Conservation (phyloP, 2,888 invertebrate species). For the Gari tellinella region DNA sequence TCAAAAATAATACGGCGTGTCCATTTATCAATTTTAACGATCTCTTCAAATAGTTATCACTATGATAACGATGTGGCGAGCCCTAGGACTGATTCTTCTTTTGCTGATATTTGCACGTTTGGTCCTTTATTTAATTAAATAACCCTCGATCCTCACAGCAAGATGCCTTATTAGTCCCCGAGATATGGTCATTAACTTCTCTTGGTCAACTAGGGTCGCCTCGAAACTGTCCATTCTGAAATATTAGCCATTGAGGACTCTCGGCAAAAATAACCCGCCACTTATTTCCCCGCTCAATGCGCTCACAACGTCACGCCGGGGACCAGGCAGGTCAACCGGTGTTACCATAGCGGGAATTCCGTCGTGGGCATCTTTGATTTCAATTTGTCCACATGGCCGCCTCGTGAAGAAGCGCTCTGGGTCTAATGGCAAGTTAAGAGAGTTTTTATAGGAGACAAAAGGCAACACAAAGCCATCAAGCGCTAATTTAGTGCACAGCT, state of each 20-base stretch:
- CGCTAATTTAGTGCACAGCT: conserved; percentile 54
- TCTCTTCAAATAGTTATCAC: no score
- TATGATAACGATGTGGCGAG: no score
- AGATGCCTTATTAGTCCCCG: conserved; percentile 61
- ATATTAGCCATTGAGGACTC: conserved; percentile 65
- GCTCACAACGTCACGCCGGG: conserved; percentile 19
- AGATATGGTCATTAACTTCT: conserved; percentile 66
- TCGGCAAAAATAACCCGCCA: conserved; percentile 36
- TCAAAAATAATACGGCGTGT: no score
- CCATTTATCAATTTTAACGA: no score
- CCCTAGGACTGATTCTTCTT: no score
- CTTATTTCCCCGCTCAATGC: conserved; percentile 35
- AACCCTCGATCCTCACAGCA: conserved; percentile 55
- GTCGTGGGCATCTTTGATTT: conserved; percentile 37
- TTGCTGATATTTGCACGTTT: conserved; percentile 38
- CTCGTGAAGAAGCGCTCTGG: conserved; percentile 8
- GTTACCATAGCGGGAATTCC: no score
- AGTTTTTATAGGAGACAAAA: conserved; percentile 1
- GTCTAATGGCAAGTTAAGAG: conserved; percentile 21
- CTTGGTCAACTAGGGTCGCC: conserved; percentile 56
- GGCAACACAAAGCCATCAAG: conserved; percentile 22
- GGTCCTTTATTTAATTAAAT: conserved; percentile 61
- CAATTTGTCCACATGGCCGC: conserved; percentile 19
- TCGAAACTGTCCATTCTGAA: conserved; percentile 45
- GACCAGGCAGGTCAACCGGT: no score